Percentiles rank a stretch among this genome's conserved stretches.
Evolutionary conservation across 2,797 vertebrate genomes (phyloP).

Genomic region (Spea hammondii): DNA sequence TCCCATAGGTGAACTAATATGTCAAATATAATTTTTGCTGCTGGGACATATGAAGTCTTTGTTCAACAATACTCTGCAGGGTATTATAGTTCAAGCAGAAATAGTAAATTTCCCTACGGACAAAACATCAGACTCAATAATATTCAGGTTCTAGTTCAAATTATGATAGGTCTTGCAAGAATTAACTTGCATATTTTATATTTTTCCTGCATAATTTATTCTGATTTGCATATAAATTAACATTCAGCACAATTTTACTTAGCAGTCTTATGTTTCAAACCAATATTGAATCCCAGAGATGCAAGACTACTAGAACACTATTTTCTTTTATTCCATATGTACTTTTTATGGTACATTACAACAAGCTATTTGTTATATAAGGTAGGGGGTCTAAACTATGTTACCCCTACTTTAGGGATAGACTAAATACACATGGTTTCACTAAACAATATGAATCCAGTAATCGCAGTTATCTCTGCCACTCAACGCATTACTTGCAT

Average conservation of each 20-base stretch:
- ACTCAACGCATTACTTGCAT: too few species aligned
- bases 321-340: not conserved
- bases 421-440: too few species aligned
- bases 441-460: too few species aligned
- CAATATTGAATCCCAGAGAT: not conserved
- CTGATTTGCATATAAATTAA: not conserved
- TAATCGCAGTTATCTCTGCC: too few species aligned
- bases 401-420: too few species aligned
- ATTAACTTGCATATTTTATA: constrained; percentile 7
- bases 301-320: not conserved
- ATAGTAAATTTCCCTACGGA: constrained; percentile 1
- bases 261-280: not conserved
- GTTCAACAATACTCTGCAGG: not conserved
- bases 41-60: not conserved
- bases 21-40: not conserved
- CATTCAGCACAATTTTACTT: constrained; percentile 4
- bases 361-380: too few species aligned
- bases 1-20: not conserved
- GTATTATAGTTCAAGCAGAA: constrained; percentile 10
- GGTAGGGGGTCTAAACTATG: too few species aligned
- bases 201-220: constrained; percentile 27
- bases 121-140: not conserved
- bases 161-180: not conserved
- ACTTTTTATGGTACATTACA: too few species aligned
- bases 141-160: constrained; percentile 13